phyloP scores from a whole-genome alignment of 2,113 vertebrate genomes.

The Micronycteris hirsuta region DNA sequence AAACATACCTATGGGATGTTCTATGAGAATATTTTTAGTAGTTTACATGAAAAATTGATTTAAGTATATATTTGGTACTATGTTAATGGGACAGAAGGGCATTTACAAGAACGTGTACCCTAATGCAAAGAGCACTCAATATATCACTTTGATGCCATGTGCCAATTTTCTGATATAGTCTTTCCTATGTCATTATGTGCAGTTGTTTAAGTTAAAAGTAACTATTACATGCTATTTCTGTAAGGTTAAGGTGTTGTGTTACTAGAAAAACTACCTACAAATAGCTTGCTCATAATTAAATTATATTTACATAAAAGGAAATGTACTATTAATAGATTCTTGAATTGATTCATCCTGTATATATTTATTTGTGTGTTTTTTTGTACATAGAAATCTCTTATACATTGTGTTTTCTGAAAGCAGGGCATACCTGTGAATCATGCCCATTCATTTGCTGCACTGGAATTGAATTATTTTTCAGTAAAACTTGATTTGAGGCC shows the following conservation, averaged over 20 bases:
- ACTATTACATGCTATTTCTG: not conserved
- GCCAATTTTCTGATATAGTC: not conserved
- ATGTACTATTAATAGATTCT: not conserved
- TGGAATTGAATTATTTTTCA: conserved; percentile 37
- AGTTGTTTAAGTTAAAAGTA: conserved; percentile 8
- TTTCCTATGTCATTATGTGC: not conserved
- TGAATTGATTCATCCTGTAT: not conserved
- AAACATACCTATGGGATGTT: conserved; percentile 12
- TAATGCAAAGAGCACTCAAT: not conserved
- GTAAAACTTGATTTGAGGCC: conserved; percentile 33
- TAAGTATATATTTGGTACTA: not conserved
- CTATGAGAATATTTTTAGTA: conserved; percentile 16
- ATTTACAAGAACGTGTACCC: not conserved
- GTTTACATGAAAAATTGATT: conserved; percentile 33
- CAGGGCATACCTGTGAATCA: not conserved
- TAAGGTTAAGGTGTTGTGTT: not conserved
- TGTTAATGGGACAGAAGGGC: not conserved
- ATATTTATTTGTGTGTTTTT: not conserved
- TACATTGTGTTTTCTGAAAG: conserved; percentile 3
- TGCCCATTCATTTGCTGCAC: conserved; percentile 23
- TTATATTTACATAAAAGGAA: not conserved
- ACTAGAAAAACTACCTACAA: not conserved
- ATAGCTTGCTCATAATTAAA: not conserved
- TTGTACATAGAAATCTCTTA: not conserved
- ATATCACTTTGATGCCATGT: not conserved